These are phyloP conservation scores for Aplochiton taeniatus DNA, from an alignment of 2,797 vertebrate species.

Conservation along the genomic window DNA sequence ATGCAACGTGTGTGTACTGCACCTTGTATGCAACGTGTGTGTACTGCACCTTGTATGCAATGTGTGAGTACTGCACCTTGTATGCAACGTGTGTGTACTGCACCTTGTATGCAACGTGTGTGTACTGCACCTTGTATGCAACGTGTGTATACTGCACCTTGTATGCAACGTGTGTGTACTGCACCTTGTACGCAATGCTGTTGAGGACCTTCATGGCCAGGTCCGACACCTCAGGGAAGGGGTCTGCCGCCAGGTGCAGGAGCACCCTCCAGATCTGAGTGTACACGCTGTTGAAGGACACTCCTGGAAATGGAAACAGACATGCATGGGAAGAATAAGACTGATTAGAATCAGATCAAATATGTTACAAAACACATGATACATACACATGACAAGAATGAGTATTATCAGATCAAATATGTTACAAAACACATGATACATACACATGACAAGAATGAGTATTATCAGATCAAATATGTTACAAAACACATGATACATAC, in stretches of 20 bases:
- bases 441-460: too few species aligned
- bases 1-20: neutral
- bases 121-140: neutral
- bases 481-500: too few species aligned
- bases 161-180: neutral
- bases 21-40: constrained; percentile 92
- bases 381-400: too few species aligned
- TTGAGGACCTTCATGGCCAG: constrained; percentile 98
- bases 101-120: constrained; percentile 92
- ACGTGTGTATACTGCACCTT: neutral
- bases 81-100: neutral
- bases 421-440: too few species aligned
- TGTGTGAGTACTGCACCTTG: too few species aligned
- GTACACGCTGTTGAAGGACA: constrained; percentile 99
- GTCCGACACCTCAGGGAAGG: constrained; percentile 94
- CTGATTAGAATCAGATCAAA: too few species aligned
- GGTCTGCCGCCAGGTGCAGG: constrained; percentile 92
- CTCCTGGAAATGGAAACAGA: constrained; percentile 72
- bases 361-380: too few species aligned
- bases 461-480: too few species aligned
- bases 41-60: constrained; percentile 90
- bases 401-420: too few species aligned
- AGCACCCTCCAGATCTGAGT: constrained; percentile 97
- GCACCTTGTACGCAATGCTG: constrained; percentile 96
- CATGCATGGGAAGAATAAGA: neutral